Percentiles rank a stretch among this genome's conserved stretches.
Conservation (phyloP, 2,888 invertebrate genomes). For the Ormyrus pomaceus region DNA sequence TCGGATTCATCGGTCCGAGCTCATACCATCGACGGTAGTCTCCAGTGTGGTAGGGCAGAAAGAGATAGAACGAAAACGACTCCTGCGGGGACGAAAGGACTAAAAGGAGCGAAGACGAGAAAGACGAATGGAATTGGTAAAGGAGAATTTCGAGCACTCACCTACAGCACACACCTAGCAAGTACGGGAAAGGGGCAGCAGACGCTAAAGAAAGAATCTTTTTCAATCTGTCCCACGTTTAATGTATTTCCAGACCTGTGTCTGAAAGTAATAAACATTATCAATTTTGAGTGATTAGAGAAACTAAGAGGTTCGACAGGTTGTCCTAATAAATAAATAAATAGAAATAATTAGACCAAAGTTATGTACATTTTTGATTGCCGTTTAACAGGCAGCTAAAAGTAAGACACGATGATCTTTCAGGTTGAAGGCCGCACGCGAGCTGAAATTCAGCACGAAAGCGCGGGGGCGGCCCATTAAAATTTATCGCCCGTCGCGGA, state of each 20-base stretch:
- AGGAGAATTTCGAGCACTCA: slow-evolving; percentile 6
- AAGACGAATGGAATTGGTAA: neutral
- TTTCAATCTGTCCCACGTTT: slow-evolving; percentile 62
- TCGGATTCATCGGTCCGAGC: slow-evolving; percentile 45
- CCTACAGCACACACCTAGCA: neutral
- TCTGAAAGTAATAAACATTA: no score
- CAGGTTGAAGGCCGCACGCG: no score
- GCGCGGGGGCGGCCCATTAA: slow-evolving; percentile 56
- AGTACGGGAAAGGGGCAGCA: slow-evolving; percentile 23
- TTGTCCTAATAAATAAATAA: no score
- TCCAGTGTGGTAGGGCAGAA: no score
- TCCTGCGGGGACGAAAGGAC: neutral
- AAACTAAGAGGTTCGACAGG: no score
- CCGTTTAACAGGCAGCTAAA: no score
- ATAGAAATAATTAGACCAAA: no score
- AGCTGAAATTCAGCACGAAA: no score
- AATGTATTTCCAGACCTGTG: no score
- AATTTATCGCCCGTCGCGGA: slow-evolving; percentile 63
- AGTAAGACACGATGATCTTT: no score
- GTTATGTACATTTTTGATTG: no score
- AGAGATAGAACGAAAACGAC: neutral
- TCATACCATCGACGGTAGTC: neutral
- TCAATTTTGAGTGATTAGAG: no score
- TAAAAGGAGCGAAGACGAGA: neutral
- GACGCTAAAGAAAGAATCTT: slow-evolving; percentile 47